Evolutionary conservation across 2,888 invertebrate genomes (phyloP).

Genomic region (Tiphia femorata): DNA sequence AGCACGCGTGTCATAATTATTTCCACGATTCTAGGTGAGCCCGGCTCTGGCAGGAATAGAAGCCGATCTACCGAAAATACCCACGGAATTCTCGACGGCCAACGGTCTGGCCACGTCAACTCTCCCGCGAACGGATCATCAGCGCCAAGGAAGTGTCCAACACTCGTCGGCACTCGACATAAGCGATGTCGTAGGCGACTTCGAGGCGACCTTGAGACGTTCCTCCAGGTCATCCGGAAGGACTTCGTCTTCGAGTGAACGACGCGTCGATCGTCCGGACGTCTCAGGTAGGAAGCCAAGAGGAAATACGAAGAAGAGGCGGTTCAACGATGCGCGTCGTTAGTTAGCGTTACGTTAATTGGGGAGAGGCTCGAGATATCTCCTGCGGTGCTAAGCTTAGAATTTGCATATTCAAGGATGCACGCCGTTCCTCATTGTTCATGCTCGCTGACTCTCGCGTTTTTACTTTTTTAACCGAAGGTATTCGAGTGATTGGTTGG

Average conservation of each 20-base stretch:
- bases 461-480: too few species aligned
- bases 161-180: conserved; percentile 56
- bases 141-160: conserved; percentile 27
- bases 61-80: conserved; percentile 49
- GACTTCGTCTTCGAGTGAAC: too few species aligned
- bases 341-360: too few species aligned
- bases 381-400: too few species aligned
- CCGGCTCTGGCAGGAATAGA: conserved; percentile 52
- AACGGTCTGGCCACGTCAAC: conserved; percentile 50
- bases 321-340: too few species aligned
- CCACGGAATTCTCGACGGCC: conserved; percentile 47
- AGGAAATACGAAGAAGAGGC: too few species aligned
- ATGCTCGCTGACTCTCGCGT: too few species aligned
- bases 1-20: too few species aligned
- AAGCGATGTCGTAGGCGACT: conserved; percentile 76
- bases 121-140: conserved; percentile 39
- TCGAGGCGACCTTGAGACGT: conserved; percentile 77
- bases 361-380: too few species aligned
- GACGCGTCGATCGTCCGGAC: conserved; percentile 14
- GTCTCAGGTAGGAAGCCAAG: conserved; percentile 32
- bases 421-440: too few species aligned
- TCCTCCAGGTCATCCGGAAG: conserved; percentile 46
- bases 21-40: conserved; percentile 59
- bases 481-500: too few species aligned
- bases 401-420: too few species aligned